A percentile compares a stretch with the other conserved stretches of the same genome.
phyloP scores from a whole-genome alignment of 2,888 invertebrate species.

The Alloplasta piceator region DNA sequence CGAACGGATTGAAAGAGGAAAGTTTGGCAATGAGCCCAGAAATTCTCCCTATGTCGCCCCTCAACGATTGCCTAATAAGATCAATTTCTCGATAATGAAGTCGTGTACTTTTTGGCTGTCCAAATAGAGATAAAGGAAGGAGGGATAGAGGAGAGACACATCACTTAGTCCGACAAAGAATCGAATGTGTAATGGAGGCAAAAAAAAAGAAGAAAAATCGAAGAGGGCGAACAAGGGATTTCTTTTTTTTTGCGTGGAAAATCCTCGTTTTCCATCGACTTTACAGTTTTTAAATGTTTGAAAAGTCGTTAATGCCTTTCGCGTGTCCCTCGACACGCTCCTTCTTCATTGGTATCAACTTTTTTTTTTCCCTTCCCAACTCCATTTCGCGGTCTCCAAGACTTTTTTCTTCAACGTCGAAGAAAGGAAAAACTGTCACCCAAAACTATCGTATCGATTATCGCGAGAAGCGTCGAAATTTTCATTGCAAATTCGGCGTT shows the following conservation, averaged over 20 bases:
- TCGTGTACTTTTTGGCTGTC: conserved; percentile 68
- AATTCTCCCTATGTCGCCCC: conserved; percentile 31
- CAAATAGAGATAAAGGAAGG: no score
- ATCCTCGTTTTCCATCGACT: conserved; percentile 55
- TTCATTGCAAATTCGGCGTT: no score
- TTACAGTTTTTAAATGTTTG: conserved; percentile 72
- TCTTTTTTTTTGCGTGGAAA: conserved; percentile 49
- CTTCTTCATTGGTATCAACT: no score
- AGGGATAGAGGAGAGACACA: conserved; percentile 4
- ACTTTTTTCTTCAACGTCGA: background rate
- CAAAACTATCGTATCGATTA: conserved; percentile 44
- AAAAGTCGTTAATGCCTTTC: conserved; percentile 76
- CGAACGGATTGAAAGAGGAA: conserved; percentile 49
- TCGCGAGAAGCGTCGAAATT: background rate
- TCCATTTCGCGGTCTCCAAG: conserved; percentile 25
- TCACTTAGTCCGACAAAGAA: conserved; percentile 51
- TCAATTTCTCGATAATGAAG: conserved; percentile 83
- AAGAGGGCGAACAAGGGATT: conserved; percentile 10
- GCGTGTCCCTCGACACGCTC: conserved; percentile 72
- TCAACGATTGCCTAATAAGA: conserved; percentile 77
- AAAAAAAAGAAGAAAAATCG: conserved; percentile 4
- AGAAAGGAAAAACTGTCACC: background rate
- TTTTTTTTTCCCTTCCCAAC: no score
- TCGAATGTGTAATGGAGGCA: conserved; percentile 54
- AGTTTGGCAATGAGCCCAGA: conserved; percentile 65